Evolutionary conservation across 2,888 invertebrate species (phyloP).

Genomic region (Lasiommata megera): DNA sequence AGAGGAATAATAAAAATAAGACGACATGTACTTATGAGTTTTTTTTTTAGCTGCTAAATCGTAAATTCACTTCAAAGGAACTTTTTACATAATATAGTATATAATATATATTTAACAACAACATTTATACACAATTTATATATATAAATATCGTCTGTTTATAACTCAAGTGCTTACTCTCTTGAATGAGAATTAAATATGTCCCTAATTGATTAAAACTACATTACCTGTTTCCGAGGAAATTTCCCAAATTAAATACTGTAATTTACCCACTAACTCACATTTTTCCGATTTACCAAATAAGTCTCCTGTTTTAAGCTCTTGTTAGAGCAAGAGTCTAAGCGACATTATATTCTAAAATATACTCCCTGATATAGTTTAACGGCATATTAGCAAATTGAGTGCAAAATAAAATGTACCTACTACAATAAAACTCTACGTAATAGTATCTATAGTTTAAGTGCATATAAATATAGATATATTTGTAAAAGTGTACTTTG

Average conservation of each 20-base stretch:
- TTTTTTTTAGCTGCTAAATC: slow-evolving; percentile 47
- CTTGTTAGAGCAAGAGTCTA: slow-evolving; percentile 26
- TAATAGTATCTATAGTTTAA: slow-evolving; percentile 22
- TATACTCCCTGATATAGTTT: slow-evolving; percentile 24
- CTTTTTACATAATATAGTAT: slow-evolving; percentile 57
- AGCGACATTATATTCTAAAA: slow-evolving; percentile 22
- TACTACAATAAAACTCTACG: slow-evolving; percentile 21
- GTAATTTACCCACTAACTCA: neutral
- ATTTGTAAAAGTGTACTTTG: slow-evolving; percentile 26
- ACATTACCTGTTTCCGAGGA: slow-evolving; percentile 32
- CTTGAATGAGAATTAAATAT: slow-evolving; percentile 34
- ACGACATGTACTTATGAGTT: neutral
- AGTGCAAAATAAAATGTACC: slow-evolving; percentile 30
- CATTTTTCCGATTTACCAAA: slow-evolving; percentile 3
- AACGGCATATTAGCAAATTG: slow-evolving; percentile 28
- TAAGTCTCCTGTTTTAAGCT: slow-evolving; percentile 28
- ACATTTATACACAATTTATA: slow-evolving; percentile 60
- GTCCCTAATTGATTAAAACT: slow-evolving; percentile 42
- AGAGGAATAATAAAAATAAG: neutral
- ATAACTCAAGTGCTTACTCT: slow-evolving; percentile 44
- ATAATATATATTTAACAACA: slow-evolving; percentile 60
- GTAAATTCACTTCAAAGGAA: slow-evolving; percentile 54
- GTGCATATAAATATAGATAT: slow-evolving; percentile 27
- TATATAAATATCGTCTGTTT: slow-evolving; percentile 48
- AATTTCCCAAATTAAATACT: slow-evolving; percentile 21